Percentiles rank a stretch among this genome's conserved stretches.
Conservation (phyloP, 2,797 vertebrate genomes). For the Crocidura indochinensis region DNA sequence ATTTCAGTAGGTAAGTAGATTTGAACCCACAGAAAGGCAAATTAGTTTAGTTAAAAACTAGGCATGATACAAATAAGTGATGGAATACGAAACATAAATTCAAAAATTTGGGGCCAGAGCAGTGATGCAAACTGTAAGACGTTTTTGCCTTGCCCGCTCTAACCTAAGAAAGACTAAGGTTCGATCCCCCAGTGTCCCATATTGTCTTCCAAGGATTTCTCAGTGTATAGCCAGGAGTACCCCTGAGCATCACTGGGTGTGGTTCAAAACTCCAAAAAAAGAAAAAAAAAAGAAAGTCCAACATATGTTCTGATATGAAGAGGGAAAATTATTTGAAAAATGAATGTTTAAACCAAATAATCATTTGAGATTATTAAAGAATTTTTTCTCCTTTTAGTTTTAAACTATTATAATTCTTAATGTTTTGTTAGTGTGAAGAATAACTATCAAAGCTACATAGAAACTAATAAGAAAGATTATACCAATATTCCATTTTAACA, state of each 20-base stretch:
- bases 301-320: background rate
- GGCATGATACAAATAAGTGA: background rate
- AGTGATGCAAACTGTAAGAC: too few species aligned
- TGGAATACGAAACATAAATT: background rate
- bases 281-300: background rate
- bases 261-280: too few species aligned
- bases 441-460: constrained; percentile 24
- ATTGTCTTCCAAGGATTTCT: too few species aligned
- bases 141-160: too few species aligned
- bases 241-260: too few species aligned
- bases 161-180: too few species aligned
- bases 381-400: background rate
- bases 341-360: background rate
- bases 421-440: background rate
- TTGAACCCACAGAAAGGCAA: constrained; percentile 14
- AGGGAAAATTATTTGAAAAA: constrained; percentile 7
- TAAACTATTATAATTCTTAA: background rate
- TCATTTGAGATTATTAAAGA: constrained; percentile 2
- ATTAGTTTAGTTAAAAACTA: background rate
- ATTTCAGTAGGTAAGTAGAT: background rate
- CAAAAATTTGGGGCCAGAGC: background rate
- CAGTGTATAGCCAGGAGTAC: too few species aligned
- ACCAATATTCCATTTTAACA: background rate
- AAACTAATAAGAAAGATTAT: background rate
- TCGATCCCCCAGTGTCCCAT: too few species aligned